A percentile compares a stretch with the other conserved stretches of the same genome.
These are phyloP conservation scores for Orientallactaga sibirica DNA, from an alignment of 2,797 vertebrate species.

Conservation along the genomic window DNA sequence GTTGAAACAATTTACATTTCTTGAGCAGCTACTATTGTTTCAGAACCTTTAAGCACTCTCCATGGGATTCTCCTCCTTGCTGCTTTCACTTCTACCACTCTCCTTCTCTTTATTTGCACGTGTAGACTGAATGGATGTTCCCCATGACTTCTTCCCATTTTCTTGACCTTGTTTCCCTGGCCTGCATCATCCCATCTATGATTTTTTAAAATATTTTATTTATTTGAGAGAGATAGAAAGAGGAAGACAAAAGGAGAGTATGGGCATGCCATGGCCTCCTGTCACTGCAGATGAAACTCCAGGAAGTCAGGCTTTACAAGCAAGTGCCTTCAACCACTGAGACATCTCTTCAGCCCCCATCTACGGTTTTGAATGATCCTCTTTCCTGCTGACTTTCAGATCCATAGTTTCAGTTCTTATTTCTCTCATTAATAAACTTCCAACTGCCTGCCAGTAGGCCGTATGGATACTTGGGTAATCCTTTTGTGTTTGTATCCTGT, in stretches of 20 bases:
- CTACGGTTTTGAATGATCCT: neutral
- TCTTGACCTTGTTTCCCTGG: neutral
- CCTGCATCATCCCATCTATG: neutral
- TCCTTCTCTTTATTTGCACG: neutral
- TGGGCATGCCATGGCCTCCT: no score
- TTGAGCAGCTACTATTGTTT: neutral
- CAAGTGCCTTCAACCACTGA: no score
- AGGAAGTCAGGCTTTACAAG: no score
- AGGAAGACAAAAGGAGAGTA: no score
- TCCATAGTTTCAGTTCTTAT: neutral
- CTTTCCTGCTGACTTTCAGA: constrained; percentile 28
- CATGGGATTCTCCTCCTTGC: neutral
- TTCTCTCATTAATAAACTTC: neutral
- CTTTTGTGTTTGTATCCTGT: neutral
- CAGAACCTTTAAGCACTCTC: neutral
- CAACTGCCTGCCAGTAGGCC: neutral
- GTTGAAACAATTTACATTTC: neutral
- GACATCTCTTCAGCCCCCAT: no score
- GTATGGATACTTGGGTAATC: neutral
- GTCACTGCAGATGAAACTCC: no score
- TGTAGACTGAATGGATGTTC: neutral
- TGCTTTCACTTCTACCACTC: neutral
- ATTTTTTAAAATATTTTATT: no score
- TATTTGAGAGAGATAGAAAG: no score
- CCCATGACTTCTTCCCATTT: neutral